phyloP scores from a whole-genome alignment of 2,113 vertebrate species.

The human (Homo sapiens) region GRCh38 chr9:122956001-122956500 shows the following conservation, averaged over 20 bases:
- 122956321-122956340: not conserved
- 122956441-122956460: too few relatives aligned
- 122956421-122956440: too few relatives aligned
- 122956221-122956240: conserved; percentile 13
- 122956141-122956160: conserved; percentile 8
- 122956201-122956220: not conserved
- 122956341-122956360: not conserved
- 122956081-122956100: conserved; percentile 24
- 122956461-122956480: too few relatives aligned
- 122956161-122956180: conserved; percentile 27
- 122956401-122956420: not conserved
- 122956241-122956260: conserved; percentile 44
- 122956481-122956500: too few relatives aligned
- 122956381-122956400: conserved; percentile 48
- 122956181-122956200: not conserved
- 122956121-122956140: conserved; percentile 39
- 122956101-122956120: not conserved
- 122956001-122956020: conserved; percentile 45
- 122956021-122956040: conserved; percentile 51
- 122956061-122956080: conserved; percentile 30
- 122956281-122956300: conserved; percentile 3
- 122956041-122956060: conserved; percentile 53
- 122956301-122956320: conserved; percentile 38
- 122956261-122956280: not conserved
- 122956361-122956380: conserved; percentile 11